Conservation (phyloP, 2,888 invertebrate species). For the Microctonus aethiopoides region DNA sequence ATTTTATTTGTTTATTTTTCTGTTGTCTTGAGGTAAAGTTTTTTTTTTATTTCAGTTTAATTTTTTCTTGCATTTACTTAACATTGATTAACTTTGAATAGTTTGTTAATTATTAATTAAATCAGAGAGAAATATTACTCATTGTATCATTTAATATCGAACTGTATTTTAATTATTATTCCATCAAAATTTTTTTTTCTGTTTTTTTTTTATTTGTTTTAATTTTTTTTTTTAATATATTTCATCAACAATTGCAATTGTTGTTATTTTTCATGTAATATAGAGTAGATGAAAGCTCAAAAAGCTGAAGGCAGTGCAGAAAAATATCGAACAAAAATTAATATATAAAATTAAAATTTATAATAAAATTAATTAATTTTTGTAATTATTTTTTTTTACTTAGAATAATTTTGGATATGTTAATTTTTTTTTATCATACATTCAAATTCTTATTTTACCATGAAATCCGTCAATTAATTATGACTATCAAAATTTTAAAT, state of each 20-base stretch:
- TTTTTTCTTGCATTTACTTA: background rate
- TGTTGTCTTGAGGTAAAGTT: background rate
- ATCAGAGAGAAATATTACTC: slow-evolving; percentile 8
- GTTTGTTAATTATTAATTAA: background rate
- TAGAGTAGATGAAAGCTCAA: background rate
- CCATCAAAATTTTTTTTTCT: background rate
- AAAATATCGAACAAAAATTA: background rate
- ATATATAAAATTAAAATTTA: too few relatives aligned
- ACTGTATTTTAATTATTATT: slow-evolving; percentile 17
- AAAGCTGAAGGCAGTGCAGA: background rate
- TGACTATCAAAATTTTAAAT: too few relatives aligned
- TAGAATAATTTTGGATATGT: too few relatives aligned
- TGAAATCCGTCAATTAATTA: background rate
- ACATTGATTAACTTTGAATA: slow-evolving; percentile 8
- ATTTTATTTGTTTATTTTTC: background rate
- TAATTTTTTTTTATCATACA: too few relatives aligned
- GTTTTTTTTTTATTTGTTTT: background rate
- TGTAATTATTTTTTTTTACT: too few relatives aligned
- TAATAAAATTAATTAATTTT: too few relatives aligned
- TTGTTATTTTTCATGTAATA: background rate
- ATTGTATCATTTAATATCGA: slow-evolving; percentile 35
- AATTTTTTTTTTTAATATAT: background rate
- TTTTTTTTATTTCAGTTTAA: slow-evolving; percentile 5
- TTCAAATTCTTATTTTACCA: too few relatives aligned
- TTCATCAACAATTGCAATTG: background rate